Base-by-base conservation (phyloP, 2,113 vertebrate species). In the Perca fluviatilis region DNA sequence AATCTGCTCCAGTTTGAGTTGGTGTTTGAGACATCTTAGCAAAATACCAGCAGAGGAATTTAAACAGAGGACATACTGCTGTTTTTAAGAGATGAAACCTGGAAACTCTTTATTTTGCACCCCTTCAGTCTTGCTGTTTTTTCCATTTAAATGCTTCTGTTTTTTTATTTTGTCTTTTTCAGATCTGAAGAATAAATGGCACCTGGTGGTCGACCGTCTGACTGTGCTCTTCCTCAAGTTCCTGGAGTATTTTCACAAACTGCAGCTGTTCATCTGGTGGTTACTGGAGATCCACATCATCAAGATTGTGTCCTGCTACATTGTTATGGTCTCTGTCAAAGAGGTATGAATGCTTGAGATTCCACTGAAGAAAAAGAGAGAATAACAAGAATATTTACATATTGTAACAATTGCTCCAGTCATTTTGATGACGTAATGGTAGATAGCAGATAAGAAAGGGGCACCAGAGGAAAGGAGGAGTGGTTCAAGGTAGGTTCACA, bases 181-280 rank as follows among this genome's bases (percentile, higher is more conserved):
- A 99, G 98, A 98, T 86, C 92, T 98, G 83, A 97, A 93, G 86
- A 99, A 97, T 88, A 99, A 99, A 74, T 99, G 99, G 99, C 97
- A 97, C 65, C 91, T 99, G 85, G 98, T 99, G 83, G 96, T 99
- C 0, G 98, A 99, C 88, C 98, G 99, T 6, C 96, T 99, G 70
- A 98, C 98, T 0, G 99, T 99, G 82, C 96, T 99, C 40, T 97
- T 99, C 91, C 92, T 99, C 88, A 98, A 98, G 91, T 99, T 99
- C 91, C 93, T 99, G 92, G 97, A 99, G 89, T 97, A 96, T 75
- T 97, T 99, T 84, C 97, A 99, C 92, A 98, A 98, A 83, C 93
- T 99, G 90, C 99, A 99, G 93, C 95, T 99, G 63, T 97, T 99
- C 68, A 95, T 97, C 86, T 99, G 99, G 99, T 99, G 99, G 98